Conservation (phyloP, 2,113 vertebrate species). For the Tragelaphus imberbis region DNA sequence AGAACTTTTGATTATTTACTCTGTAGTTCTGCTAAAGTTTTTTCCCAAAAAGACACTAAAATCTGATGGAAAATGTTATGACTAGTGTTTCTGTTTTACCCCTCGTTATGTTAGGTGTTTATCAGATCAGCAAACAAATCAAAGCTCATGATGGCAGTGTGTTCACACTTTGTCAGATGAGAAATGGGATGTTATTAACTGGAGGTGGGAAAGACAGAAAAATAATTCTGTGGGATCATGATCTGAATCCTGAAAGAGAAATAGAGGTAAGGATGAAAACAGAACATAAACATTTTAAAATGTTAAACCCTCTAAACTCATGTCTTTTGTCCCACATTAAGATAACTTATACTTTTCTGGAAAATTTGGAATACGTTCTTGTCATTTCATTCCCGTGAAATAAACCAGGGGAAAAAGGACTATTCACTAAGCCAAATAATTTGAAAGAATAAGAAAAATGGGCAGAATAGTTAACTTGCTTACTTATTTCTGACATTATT, state of each 20-base stretch:
- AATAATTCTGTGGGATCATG: conserved; percentile 95
- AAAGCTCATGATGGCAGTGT: conserved; percentile 97
- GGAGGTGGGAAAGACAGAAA: conserved; percentile 96
- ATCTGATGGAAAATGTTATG: not conserved
- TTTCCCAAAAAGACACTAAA: conserved; percentile 22
- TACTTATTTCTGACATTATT: not conserved
- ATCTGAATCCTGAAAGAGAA: conserved; percentile 90
- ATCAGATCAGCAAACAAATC: conserved; percentile 94
- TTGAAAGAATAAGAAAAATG: not conserved
- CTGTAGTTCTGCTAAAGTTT: not conserved
- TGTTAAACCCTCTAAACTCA: not conserved
- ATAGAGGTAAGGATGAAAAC: conserved; percentile 88
- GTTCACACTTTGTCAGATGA: conserved; percentile 95
- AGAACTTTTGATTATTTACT: not conserved
- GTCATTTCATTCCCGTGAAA: not conserved
- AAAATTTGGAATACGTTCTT: not conserved
- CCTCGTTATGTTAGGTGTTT: conserved; percentile 81
- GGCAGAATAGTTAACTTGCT: not conserved
- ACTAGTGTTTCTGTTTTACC: conserved; percentile 30
- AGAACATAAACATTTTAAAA: not conserved
- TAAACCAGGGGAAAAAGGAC: not conserved
- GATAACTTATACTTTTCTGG: not conserved
- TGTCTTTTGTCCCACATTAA: not conserved
- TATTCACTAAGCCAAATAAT: conserved; percentile 1
- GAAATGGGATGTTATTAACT: conserved; percentile 92